Conservation (phyloP, 2,888 invertebrate genomes). For the Halictus ligatus region DNA sequence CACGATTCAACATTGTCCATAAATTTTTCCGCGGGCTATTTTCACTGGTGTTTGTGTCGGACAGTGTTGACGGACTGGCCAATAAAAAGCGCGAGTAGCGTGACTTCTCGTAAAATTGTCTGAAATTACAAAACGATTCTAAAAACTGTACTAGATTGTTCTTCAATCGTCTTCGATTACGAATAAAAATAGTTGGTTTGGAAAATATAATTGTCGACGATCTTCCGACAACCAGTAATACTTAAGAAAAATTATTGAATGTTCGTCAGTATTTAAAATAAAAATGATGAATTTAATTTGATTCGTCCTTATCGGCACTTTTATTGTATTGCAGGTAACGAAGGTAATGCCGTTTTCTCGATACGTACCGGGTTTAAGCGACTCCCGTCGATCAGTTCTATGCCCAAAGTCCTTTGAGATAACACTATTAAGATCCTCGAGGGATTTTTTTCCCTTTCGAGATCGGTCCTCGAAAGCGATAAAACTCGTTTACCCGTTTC, state of each 20-base stretch:
- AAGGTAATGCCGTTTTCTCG: background rate
- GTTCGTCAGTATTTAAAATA: too few relatives aligned
- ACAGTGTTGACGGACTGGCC: background rate
- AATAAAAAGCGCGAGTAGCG: background rate
- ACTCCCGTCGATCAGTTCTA: background rate
- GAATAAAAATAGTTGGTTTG: too few relatives aligned
- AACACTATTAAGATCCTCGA: conserved; percentile 6
- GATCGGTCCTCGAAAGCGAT: background rate
- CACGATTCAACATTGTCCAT: background rate
- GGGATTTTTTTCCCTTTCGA: background rate
- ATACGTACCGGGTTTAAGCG: background rate
- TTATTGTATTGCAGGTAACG: background rate
- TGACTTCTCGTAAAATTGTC: too few relatives aligned
- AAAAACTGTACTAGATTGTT: too few relatives aligned
- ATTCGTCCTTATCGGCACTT: too few relatives aligned
- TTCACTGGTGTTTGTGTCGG: background rate
- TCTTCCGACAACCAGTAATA: too few relatives aligned
- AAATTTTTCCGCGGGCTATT: background rate
- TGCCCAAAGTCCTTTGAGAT: conserved; percentile 7
- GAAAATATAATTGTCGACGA: too few relatives aligned
- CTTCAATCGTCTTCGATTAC: too few relatives aligned
- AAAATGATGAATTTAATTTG: too few relatives aligned
- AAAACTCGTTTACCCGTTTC: background rate
- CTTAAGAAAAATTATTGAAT: too few relatives aligned
- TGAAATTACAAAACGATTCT: too few relatives aligned